Evolutionary conservation across 1,140 invertebrate species (phyloP), one percentile per base, ranked within the genome.

Genomic region (Drosophila virilis): DNA sequence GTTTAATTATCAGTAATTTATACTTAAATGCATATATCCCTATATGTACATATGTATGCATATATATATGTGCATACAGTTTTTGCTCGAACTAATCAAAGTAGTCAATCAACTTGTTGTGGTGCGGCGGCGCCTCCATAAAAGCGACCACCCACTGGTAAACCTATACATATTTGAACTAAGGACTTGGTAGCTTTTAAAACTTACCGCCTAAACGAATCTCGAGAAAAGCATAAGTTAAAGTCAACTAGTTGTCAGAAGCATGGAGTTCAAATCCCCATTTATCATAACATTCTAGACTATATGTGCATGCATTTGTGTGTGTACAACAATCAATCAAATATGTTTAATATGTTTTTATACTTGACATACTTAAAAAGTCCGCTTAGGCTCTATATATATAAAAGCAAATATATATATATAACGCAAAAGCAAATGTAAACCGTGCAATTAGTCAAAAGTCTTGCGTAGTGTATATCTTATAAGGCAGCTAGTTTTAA

Each of bases 91-190:
- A 79, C 77, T 80, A 83, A 77, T 68, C 77, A 64, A 88, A 60
- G 66, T 72, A 69, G 79, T 82, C 83, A 88, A 88, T 74, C 76
- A 83, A 70, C 79, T 79, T 88, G 76, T 88, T 80, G 73, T 71
- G 51, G 64, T 66, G 48, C 38, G 45, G 58, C 33, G 74, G 54
- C 73, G 74, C 60, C 13, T 33, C 37, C 5, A 4, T 5, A 5
- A 28, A 28, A 28, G 57, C 61, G 32, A 33, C 57, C 51, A 45
- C 48, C 61, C 83, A 79, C 83, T 74, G 79, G 42, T 76, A 52
- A 83, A 88, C 73, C 79, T 86, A 88, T 88, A 88, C 83, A 88
- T 88, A 88, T 88, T 88, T 88, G 69, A 88, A 83, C 73, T 79
- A 86, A 88, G 83, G 83, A 88, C 83, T 88, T 88, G 83, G 76